Conservation (phyloP, 2,888 invertebrate species). For the Morpho helenor region DNA sequence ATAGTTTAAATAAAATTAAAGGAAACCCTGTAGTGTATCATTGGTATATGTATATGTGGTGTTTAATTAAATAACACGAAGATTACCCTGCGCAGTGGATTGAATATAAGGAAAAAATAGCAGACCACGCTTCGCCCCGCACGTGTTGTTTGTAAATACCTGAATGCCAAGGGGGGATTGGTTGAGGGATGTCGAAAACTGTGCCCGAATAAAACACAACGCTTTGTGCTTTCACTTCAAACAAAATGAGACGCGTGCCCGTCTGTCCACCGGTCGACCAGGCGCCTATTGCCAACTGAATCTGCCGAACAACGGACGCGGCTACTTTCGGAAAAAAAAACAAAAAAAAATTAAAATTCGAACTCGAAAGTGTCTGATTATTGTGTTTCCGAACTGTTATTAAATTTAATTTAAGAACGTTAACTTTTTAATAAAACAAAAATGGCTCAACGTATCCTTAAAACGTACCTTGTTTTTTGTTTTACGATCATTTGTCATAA, state of each 20-base stretch:
- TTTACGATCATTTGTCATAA: constrained; percentile 52
- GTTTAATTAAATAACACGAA: not conserved
- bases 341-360: constrained; percentile 26
- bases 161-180: constrained; percentile 47
- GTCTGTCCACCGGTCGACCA: constrained; percentile 43
- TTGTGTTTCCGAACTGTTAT: constrained; percentile 31
- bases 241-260: constrained; percentile 62
- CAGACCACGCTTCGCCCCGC: constrained; percentile 23
- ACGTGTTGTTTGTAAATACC: constrained; percentile 43
- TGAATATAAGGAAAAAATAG: constrained; percentile 20
- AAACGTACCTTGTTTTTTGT: constrained; percentile 55
- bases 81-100: constrained; percentile 14
- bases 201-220: constrained; percentile 68
- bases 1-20: no score
- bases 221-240: constrained; percentile 72
- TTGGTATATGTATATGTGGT: not conserved
- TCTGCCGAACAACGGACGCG: constrained; percentile 57
- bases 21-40: not conserved
- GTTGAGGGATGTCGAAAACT: constrained; percentile 71
- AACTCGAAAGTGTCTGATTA: constrained; percentile 27
- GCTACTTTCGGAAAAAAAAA: constrained; percentile 36
- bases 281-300: constrained; percentile 53
- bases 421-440: constrained; percentile 34
- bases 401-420: not conserved
- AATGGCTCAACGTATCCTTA: constrained; percentile 54